Conservation (phyloP, 2,888 invertebrate species). For the Eupelmus urozonus region DNA sequence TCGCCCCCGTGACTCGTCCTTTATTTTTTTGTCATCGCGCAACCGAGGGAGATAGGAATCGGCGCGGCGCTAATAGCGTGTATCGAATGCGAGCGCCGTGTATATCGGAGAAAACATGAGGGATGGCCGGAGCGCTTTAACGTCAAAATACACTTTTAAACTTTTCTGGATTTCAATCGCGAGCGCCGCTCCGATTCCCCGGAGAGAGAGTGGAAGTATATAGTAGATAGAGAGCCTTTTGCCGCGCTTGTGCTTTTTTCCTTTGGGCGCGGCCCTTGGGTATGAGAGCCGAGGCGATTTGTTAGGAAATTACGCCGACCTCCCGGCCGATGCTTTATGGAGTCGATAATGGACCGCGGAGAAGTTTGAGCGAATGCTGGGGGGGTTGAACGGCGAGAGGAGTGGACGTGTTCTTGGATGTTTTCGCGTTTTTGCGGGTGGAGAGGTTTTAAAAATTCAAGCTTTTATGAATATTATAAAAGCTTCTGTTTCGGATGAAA, state of each 20-base stretch:
- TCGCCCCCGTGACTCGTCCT: too few relatives aligned
- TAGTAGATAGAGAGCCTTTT: slow-evolving; percentile 1
- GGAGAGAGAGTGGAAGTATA: not conserved
- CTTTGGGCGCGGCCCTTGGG: slow-evolving; percentile 5
- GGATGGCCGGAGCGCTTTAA: slow-evolving; percentile 71
- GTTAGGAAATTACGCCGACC: slow-evolving; percentile 47
- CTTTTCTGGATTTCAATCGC: slow-evolving; percentile 56
- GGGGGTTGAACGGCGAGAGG: too few relatives aligned
- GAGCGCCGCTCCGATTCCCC: not conserved
- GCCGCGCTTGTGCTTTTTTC: not conserved
- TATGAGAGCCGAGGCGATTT: slow-evolving; percentile 34
- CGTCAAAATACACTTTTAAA: slow-evolving; percentile 74
- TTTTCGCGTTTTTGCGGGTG: too few relatives aligned
- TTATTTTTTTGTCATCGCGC: too few relatives aligned
- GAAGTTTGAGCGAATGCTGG: too few relatives aligned
- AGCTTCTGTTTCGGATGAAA: too few relatives aligned
- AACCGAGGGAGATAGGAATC: not conserved
- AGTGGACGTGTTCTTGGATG: too few relatives aligned
- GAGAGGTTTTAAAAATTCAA: too few relatives aligned
- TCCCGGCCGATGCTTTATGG: slow-evolving; percentile 28
- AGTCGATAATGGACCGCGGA: slow-evolving; percentile 43
- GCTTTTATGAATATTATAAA: too few relatives aligned
- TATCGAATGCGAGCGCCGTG: slow-evolving; percentile 19
- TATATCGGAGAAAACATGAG: slow-evolving; percentile 67
- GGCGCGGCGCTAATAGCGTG: slow-evolving; percentile 50